Conservation (phyloP, 1,140 invertebrate species). For the Drosophila erecta region DNA sequence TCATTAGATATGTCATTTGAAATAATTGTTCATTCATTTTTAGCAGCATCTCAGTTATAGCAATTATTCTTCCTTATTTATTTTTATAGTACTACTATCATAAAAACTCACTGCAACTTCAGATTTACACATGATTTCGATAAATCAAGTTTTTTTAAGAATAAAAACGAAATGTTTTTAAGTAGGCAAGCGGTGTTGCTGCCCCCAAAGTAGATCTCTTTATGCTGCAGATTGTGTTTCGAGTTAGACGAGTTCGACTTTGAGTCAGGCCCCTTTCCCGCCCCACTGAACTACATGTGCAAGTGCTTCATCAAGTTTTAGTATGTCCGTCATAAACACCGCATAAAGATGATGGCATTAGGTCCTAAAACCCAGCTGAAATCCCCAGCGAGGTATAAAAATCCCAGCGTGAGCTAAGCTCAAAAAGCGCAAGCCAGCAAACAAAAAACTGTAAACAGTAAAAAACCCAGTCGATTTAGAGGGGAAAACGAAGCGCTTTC, state of each 20-base stretch:
- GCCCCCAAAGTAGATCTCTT: background rate
- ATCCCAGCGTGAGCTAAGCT: slow-evolving; percentile 67
- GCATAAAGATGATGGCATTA: slow-evolving; percentile 64
- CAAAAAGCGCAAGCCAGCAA: slow-evolving; percentile 26
- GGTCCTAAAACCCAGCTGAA: slow-evolving; percentile 47
- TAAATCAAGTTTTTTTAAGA: background rate
- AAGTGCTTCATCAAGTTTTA: slow-evolving; percentile 44
- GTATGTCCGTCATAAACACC: slow-evolving; percentile 63
- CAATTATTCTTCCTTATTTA: too few relatives aligned
- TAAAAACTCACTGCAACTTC: too few relatives aligned
- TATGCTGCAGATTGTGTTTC: background rate
- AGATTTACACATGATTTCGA: too few relatives aligned
- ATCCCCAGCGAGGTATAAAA: slow-evolving; percentile 50
- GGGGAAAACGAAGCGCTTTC: slow-evolving; percentile 8
- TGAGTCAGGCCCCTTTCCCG: background rate
- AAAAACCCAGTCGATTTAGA: slow-evolving; percentile 1
- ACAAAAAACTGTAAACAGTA: slow-evolving; percentile 33
- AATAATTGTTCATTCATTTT: too few relatives aligned
- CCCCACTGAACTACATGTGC: slow-evolving; percentile 14
- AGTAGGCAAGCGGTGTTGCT: background rate
- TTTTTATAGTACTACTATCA: too few relatives aligned
- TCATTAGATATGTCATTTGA: too few relatives aligned
- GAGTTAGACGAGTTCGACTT: background rate
- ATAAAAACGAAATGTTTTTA: background rate
- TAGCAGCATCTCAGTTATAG: too few relatives aligned